Evolutionary conservation across 2,113 vertebrate species (phyloP).

Genomic region (Rhagologus leucostigma): DNA sequence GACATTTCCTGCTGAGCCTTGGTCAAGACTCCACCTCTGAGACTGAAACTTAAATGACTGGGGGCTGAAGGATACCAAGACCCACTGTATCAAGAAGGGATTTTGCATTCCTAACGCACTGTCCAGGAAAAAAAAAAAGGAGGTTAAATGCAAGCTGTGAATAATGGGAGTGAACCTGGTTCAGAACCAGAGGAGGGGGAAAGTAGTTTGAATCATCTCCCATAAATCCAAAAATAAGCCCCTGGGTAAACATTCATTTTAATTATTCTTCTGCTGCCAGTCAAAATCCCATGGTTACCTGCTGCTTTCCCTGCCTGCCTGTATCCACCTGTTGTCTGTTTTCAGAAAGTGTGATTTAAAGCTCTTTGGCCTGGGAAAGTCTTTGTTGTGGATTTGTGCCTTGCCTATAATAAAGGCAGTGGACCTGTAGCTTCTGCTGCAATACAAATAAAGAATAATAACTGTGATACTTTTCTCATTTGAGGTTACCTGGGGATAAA

Average conservation of each 20-base stretch:
- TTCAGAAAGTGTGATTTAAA: conserved; percentile 40
- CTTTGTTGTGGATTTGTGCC: conserved; percentile 61
- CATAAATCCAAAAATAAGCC: neutral
- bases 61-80: neutral
- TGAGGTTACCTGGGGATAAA: conserved; percentile 63
- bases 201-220: conserved; percentile 6
- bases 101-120: neutral
- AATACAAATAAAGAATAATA: conserved; percentile 60
- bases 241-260: conserved; percentile 28
- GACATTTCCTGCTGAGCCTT: neutral
- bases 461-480: conserved; percentile 57
- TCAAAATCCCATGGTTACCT: conserved; percentile 36
- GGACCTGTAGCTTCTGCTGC: conserved; percentile 40
- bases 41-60: accelerated
- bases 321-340: conserved; percentile 58
- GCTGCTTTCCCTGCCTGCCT: conserved; percentile 34
- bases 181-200: neutral
- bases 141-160: neutral
- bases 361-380: conserved; percentile 57
- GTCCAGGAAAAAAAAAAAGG: neutral
- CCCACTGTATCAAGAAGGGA: neutral
- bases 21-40: neutral
- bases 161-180: neutral
- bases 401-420: conserved; percentile 44
- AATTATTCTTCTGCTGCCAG: conserved; percentile 33